Percentiles rank a stretch among this genome's conserved stretches.
Evolutionary conservation across 2,888 invertebrate species (phyloP).

Genomic region (Drosophila cracens): DNA sequence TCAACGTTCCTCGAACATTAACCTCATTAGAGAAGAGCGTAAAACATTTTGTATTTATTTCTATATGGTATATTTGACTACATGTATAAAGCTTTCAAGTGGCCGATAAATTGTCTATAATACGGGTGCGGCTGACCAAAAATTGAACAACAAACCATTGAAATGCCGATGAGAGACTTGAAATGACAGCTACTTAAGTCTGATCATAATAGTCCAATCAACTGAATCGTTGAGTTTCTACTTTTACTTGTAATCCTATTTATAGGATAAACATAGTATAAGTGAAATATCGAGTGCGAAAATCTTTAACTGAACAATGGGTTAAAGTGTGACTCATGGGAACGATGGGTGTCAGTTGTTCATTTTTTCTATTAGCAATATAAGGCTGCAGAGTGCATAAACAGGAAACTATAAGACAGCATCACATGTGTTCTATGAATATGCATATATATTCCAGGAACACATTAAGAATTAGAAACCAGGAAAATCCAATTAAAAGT

Average conservation of each 20-base stretch:
- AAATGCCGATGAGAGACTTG: conserved; percentile 5
- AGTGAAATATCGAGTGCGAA: background rate
- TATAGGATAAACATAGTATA: background rate
- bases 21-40: conserved; percentile 70
- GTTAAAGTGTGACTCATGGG: background rate
- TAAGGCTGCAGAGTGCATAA: background rate
- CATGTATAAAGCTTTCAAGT: conserved; percentile 33
- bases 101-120: conserved; percentile 41
- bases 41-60: conserved; percentile 40
- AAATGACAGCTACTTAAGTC: conserved; percentile 5
- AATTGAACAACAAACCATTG: conserved; percentile 15
- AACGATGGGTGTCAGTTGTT: background rate
- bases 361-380: background rate
- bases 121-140: conserved; percentile 28
- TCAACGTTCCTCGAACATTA: conserved; percentile 76
- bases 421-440: conserved; percentile 11
- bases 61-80: conserved; percentile 22
- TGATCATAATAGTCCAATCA: conserved; percentile 6
- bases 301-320: background rate
- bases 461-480: conserved; percentile 17
- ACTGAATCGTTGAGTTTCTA: background rate
- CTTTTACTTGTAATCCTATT: conserved; percentile 1
- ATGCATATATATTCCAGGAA: background rate
- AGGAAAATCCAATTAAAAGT: conserved; percentile 54
- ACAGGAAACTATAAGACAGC: background rate